These are phyloP conservation scores for Danionella cerebrum DNA, from an alignment of 2,113 vertebrate genomes.

Conservation along the genomic window DNA sequence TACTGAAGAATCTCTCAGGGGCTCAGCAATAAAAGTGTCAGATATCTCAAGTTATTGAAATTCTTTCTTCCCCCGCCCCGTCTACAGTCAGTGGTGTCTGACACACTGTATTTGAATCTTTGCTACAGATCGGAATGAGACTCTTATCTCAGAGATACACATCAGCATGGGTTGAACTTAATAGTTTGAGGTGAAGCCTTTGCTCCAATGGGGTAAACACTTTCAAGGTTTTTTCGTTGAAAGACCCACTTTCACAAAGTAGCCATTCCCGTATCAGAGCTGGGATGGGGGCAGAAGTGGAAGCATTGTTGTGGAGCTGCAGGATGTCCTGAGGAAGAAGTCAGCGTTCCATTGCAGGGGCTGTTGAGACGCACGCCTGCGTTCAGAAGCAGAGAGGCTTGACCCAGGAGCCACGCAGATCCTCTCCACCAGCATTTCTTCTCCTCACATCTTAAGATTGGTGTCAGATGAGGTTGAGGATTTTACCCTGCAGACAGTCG, in stretches of 20 bases:
- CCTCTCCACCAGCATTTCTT: neutral
- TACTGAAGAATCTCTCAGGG: constrained; percentile 1
- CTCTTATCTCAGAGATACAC: neutral
- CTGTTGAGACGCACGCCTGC: constrained; percentile 28
- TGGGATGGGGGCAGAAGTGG: constrained; percentile 54
- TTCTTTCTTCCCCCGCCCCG: constrained; percentile 27
- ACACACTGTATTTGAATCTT: neutral
- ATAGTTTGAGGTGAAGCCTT: neutral
- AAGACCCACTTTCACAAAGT: constrained; percentile 46
- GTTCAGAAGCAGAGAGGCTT: constrained; percentile 46
- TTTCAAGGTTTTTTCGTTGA: constrained; percentile 3
- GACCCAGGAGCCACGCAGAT: constrained; percentile 43
- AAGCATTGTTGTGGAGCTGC: constrained; percentile 75
- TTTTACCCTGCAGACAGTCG: too few species aligned
- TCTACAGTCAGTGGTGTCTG: constrained; percentile 23
- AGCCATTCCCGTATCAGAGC: constrained; percentile 68
- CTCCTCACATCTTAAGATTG: neutral
- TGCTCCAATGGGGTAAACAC: neutral
- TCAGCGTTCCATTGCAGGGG: constrained; percentile 42
- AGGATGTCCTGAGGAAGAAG: constrained; percentile 98
- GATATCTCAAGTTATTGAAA: constrained; percentile 44
- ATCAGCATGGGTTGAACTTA: too few species aligned
- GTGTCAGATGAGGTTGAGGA: too few species aligned
- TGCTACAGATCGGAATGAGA: neutral
- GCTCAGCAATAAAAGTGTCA: constrained; percentile 42